Evolutionary conservation across 2,113 vertebrate genomes (phyloP).

Genomic region (Albula glossodonta): DNA sequence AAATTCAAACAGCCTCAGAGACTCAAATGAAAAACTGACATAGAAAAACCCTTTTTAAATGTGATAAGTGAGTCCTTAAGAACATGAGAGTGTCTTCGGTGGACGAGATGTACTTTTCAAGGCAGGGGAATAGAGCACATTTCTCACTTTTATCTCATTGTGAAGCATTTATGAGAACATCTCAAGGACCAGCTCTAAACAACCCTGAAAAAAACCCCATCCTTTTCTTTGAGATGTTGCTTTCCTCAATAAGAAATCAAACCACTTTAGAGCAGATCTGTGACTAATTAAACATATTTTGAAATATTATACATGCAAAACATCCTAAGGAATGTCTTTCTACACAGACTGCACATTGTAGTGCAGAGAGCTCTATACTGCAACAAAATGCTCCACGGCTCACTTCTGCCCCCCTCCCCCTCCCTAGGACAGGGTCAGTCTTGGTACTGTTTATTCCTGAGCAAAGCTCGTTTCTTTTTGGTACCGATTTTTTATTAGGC

Average conservation of each 20-base stretch:
- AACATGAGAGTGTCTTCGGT: not conserved
- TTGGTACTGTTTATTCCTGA: not conserved
- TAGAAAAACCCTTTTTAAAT: not conserved
- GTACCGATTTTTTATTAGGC: not conserved
- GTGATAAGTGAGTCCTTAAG: constrained; percentile 4
- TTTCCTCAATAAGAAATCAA: not conserved
- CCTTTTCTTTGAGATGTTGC: not conserved
- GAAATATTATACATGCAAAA: not conserved
- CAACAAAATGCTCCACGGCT: too few relatives aligned
- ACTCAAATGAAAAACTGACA: not conserved
- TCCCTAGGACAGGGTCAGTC: too few relatives aligned
- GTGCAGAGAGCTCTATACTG: too few relatives aligned
- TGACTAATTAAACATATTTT: not conserved
- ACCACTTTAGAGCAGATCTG: not conserved
- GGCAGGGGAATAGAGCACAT: not conserved
- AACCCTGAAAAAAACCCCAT: not conserved
- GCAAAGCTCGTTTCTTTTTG: not conserved
- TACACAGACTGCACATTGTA: too few relatives aligned
- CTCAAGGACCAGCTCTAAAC: constrained; percentile 18
- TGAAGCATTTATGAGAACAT: not conserved
- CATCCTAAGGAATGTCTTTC: too few relatives aligned
- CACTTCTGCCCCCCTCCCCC: too few relatives aligned
- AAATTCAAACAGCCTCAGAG: not conserved
- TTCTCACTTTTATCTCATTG: not conserved
- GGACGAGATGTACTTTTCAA: not conserved